Base-by-base conservation (phyloP, 2,888 invertebrate species). In the Melanotus villosus region DNA sequence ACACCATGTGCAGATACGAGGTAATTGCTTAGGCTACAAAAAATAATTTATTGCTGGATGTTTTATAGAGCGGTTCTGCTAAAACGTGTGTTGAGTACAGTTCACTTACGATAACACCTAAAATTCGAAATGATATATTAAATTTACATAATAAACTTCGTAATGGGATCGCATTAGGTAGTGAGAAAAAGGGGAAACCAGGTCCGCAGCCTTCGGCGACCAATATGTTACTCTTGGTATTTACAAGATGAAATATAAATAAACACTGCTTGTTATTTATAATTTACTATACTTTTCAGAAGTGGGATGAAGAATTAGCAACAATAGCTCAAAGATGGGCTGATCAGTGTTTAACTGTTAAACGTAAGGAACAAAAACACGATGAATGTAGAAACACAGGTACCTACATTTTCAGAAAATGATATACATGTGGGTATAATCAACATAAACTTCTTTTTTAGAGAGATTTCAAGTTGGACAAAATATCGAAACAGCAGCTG, bases 1-100 rank as follows among this genome's bases (percentile, higher is more conserved):
- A 65, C 41, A 65, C 65, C 18, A 58, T 65, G 58, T 65, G 65
- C 34, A 58, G 30, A 59, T 59, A 50, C 45, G 34, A 65, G 65
- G 65, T 47, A 58, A 47, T 10, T 16, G 4, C 14, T 7, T 43
- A 45, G 9, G 12, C 14, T n/a, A 30, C 10, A 23, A 58, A 58
- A n/a, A 10, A 23, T 38, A 21, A 23, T 23, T n/a, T 12, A 41
- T 21, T 6, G 7, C 18, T 19, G 18, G 1, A 12, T 38, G 1
- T 12, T n/a, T 6, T 38, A 12, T 2, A 63, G 63, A 23, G 7
- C 6, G 65, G 47, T 7, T 47, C 47, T 10, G 23, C 58, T 0
- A 7, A 18, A 3, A n/a, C 41, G 4, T 65, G 65, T 23, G 12
- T 6, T 9, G 47, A 43, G 9, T 65, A 65, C 14, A 34, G 12